Evolutionary conservation across 2,888 invertebrate genomes (phyloP), one percentile per base, ranked within the genome.

Genomic region (Campopleginae sp.): DNA sequence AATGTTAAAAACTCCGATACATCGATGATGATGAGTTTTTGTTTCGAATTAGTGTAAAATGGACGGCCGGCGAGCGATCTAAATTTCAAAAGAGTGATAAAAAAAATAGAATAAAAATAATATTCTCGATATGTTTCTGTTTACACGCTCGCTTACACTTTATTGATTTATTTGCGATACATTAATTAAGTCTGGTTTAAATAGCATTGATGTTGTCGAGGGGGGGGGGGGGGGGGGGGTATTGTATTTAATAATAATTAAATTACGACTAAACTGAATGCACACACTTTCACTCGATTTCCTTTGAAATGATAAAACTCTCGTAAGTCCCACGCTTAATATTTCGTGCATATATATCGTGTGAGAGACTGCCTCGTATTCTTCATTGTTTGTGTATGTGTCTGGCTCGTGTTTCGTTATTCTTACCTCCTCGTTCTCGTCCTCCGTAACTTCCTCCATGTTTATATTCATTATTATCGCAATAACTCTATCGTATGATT

Each of bases 171-270:
- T 93, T 93, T 92, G 92, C 92, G 92, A 91, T 93, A 93, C 93
- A 93, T 93, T 93, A 93, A 93, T 93, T 92, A 93, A 93, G 92
- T 93, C 91, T 92, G 92, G 58, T 93, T 93, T 93, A 93, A 92
- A 93, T 93, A 93, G 92, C 93, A 91, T 92, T 88, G 88, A 91
- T 58, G 46, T 46, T 46, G 46, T 58, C n/a, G n/a, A n/a, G n/a
- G n/a, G n/a, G n/a, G n/a, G n/a, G n/a, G n/a, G n/a, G n/a, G n/a
- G n/a, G n/a, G n/a, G n/a, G n/a, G n/a, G n/a, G n/a, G n/a, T n/a
- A n/a, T n/a, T n/a, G n/a, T 61, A 38, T 80, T 44, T 10, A 68
- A 44, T 42, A 23, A 42, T 68, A 17, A 27, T 68, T 12, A 38
- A 54, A 23, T 78, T 82, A 84, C 66, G 83, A 72, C 83, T 86